A percentile compares a stretch with the other conserved stretches of the same genome.
These are phyloP conservation scores for Drosophila bocqueti DNA, from an alignment of 1,140 invertebrate genomes.

Conservation along the genomic window DNA sequence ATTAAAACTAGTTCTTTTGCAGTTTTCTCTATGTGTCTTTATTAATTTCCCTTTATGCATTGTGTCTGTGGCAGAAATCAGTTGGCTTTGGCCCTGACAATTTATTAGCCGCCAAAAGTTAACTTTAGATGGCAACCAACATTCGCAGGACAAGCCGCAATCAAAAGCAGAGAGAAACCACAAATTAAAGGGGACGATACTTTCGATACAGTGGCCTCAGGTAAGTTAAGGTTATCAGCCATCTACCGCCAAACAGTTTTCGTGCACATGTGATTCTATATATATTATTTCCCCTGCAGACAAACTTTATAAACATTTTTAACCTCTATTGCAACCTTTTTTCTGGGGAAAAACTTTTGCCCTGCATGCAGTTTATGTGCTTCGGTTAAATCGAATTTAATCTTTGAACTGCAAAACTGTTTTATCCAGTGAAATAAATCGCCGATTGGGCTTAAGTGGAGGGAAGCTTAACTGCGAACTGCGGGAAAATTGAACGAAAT, in stretches of 20 bases:
- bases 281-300: neutral
- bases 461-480: slow-evolving; percentile 17
- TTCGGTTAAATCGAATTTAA: slow-evolving; percentile 21
- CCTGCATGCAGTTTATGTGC: slow-evolving; percentile 34
- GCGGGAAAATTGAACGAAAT: slow-evolving; percentile 18
- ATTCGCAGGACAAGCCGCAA: slow-evolving; percentile 38
- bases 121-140: slow-evolving; percentile 57
- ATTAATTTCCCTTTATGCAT: slow-evolving; percentile 9
- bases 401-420: slow-evolving; percentile 11
- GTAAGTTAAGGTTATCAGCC: neutral
- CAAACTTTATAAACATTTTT: slow-evolving; percentile 41
- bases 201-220: slow-evolving; percentile 1
- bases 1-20: neutral
- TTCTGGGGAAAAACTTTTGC: slow-evolving; percentile 15
- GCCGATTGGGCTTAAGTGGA: slow-evolving; percentile 13
- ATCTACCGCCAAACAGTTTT: neutral
- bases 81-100: slow-evolving; percentile 59
- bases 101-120: slow-evolving; percentile 67
- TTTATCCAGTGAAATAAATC: slow-evolving; percentile 31
- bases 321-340: slow-evolving; percentile 36
- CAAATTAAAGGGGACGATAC: neutral
- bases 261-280: neutral
- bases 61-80: slow-evolving; percentile 57
- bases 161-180: slow-evolving; percentile 22
- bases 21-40: slow-evolving; percentile 23